A percentile compares a stretch with the other conserved stretches of the same genome.
Conservation (phyloP, 2,113 vertebrate genomes). For the Piprites chloris region DNA sequence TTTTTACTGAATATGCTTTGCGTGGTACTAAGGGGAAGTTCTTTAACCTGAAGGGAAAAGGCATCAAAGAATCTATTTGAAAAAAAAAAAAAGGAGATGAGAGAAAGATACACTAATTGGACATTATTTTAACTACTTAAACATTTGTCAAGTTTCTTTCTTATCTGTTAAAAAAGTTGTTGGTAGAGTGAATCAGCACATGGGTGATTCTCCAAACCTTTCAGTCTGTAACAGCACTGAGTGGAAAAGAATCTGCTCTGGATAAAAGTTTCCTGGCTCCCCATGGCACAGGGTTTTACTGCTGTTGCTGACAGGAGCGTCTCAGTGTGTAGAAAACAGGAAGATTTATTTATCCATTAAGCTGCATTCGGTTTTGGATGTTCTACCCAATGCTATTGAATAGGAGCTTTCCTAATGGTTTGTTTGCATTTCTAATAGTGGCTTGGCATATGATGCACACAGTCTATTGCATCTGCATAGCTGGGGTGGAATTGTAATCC, state of each 20-base stretch:
- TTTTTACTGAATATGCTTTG: neutral
- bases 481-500: neutral
- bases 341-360: neutral
- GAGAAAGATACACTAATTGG: neutral
- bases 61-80: neutral
- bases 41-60: constrained; percentile 17
- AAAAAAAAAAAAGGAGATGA: neutral
- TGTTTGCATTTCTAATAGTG: neutral
- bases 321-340: neutral
- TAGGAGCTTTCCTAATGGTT: neutral
- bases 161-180: neutral
- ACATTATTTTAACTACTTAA: constrained; percentile 21
- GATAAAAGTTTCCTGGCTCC: neutral
- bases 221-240: neutral
- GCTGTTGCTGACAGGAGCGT: neutral
- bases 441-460: neutral
- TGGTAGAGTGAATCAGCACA: neutral
- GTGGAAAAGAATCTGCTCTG: neutral
- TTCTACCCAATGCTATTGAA: neutral
- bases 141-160: neutral
- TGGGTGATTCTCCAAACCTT: neutral
- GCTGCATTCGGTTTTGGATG: neutral
- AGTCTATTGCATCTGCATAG: neutral
- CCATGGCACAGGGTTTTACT: neutral
- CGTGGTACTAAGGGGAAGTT: neutral